Evolutionary conservation across 1,140 invertebrate genomes (phyloP), one percentile per base, ranked within the genome.

Genomic region (Sesamia nonagrioides): DNA sequence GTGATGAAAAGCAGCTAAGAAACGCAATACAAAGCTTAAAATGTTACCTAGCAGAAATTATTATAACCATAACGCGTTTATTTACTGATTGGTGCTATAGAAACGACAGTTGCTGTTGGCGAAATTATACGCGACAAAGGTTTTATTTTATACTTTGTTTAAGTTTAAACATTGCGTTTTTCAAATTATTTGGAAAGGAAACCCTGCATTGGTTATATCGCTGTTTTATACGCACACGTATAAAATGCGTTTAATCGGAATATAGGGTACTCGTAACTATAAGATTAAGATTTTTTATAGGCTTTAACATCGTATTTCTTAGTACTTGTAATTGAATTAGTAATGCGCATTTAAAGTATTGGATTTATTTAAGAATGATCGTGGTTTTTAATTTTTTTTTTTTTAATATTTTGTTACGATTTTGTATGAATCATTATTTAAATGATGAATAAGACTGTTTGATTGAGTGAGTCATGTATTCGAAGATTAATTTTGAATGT

Each of bases 171-270:
- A 15, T n/a, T 17, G 48, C 50, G 68, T 71, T 90, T 58, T 17
- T 73, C 52, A 73, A 58, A 54, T 71, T 54, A 63, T 75, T n/a
- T 6, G 15, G 21, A 48, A 75, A 50, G 33, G 40, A 35, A 9
- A 84, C 89, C 91, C 89, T 90, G 92, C 88, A 89, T 92, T 86
- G 91, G 86, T 89, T 92, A 86, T 92, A 91, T 94, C 91, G 87
- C 68, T 61, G 61, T 88, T 92, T 89, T 87, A 82, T 88, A 87
- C 88, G 81, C 58, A 60, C 69, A 83, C 87, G 84, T 92, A 91
- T 91, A 82, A 85, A 90, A 89, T 87, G 88, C 91, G 88, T 92
- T 83, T 88, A 91, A 90, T 94, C 92, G 92, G 92, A 91, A 72
- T 82, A 90, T 94, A 92, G 92, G 91, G 91, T 94, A 93, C 27